A percentile compares a stretch with the other conserved stretches of the same genome.
Conservation (phyloP, 2,888 invertebrate species). For the Andrena flavipes region DNA sequence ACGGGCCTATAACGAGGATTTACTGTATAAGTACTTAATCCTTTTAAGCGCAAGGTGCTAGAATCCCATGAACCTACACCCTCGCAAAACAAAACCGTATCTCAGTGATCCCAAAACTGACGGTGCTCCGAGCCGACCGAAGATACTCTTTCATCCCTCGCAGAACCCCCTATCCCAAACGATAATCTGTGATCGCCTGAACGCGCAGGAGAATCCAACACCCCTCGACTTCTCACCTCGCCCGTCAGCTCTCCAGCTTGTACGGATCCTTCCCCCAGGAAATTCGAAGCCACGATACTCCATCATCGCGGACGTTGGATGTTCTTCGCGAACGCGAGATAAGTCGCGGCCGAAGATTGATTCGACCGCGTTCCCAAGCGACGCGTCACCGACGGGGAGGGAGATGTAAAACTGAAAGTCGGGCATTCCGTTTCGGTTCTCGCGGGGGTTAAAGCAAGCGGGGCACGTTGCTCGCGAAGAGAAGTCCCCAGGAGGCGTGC, state of each 20-base stretch:
- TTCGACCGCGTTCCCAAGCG: not conserved
- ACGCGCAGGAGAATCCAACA: too few relatives aligned
- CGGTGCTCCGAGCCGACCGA: not conserved
- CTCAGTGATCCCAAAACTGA: too few relatives aligned
- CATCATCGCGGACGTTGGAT: not conserved
- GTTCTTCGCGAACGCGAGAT: not conserved
- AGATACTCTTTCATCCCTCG: not conserved
- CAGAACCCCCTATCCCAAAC: not conserved
- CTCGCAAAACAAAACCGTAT: too few relatives aligned
- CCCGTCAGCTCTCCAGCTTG: not conserved
- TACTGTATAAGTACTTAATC: too few relatives aligned
- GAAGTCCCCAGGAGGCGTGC: not conserved
- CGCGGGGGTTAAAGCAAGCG: not conserved
- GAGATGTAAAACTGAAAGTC: not conserved
- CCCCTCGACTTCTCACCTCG: not conserved
- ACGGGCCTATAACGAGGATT: too few relatives aligned
- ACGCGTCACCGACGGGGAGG: too few relatives aligned
- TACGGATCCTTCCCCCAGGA: not conserved
- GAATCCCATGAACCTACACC: too few relatives aligned
- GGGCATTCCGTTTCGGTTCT: not conserved
- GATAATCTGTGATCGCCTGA: not conserved
- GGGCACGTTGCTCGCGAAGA: not conserved
- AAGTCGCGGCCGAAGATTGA: constrained; percentile 15
- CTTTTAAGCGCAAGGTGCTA: too few relatives aligned
- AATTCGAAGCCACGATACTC: not conserved